Conservation (phyloP, 2,888 invertebrate genomes). For the Caenorhabditis imperialis region DNA sequence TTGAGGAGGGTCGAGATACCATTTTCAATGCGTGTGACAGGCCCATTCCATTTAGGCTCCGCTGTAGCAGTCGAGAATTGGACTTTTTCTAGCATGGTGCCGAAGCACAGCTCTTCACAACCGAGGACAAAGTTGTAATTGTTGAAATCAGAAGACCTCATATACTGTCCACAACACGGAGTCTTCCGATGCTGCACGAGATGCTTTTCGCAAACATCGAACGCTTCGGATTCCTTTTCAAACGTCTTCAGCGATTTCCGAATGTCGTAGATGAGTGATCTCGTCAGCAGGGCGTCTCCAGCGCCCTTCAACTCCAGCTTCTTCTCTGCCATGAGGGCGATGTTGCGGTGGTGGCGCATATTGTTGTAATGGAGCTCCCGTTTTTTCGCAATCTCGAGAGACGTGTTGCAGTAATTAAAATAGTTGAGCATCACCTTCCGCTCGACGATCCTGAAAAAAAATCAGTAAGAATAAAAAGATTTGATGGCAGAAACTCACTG, state of each 20-base stretch:
- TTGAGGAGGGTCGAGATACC: conserved; percentile 97
- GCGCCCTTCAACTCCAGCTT: neutral
- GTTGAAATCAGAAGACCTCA: conserved; percentile 29
- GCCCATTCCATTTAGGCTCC: neutral
- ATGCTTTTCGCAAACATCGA: conserved; percentile 1
- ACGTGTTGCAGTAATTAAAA: conserved; percentile 15
- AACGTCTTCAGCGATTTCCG: conserved; percentile 3
- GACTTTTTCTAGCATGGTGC: conserved; percentile 38
- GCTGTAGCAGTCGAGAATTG: conserved; percentile 17
- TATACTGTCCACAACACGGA: conserved; percentile 7
- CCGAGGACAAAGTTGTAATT: conserved; percentile 28
- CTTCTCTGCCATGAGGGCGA: conserved; percentile 1
- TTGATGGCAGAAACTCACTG: neutral
- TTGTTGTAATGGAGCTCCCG: neutral
- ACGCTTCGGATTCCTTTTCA: conserved; percentile 1
- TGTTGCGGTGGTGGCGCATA: neutral
- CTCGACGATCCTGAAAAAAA: conserved; percentile 27
- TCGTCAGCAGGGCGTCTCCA: neutral
- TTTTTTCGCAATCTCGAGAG: conserved; percentile 2
- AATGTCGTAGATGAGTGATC: conserved; percentile 11
- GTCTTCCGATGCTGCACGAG: neutral
- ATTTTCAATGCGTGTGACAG: conserved; percentile 81
- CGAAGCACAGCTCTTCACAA: conserved; percentile 34
- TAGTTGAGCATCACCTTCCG: conserved; percentile 15
- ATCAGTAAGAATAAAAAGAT: neutral